Evolutionary conservation across 1,140 invertebrate species (phyloP), one percentile per base, ranked within the genome.

Genomic region (Scaptodrosophila lebanonensis): DNA sequence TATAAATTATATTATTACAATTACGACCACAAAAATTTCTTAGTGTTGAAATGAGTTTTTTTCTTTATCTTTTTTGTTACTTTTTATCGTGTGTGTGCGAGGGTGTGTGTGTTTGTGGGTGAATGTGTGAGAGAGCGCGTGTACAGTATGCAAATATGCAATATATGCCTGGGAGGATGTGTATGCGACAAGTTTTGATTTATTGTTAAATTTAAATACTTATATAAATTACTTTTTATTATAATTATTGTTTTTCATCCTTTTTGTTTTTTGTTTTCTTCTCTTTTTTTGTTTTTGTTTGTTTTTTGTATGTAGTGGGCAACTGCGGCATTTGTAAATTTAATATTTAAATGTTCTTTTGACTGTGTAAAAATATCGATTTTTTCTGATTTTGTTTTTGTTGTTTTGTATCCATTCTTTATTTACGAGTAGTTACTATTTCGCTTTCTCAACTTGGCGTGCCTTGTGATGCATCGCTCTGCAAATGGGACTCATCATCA

Each of bases 1-100:
- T 82, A 82, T 82, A 82, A 83, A 82, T 82, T 82, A 82, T 75
- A 83, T 82, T 83, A 75, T 75, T 82, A 82, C 70, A 82, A 63
- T 82, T 75, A 75, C 75, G 75, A 79, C 75, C 75, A 79, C 75
- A 79, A 75, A 71, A 82, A 51, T 66, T 79, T 79, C 69, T 67
- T 58, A 70, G 51, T 82, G 45, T 63, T 79, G 27, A 82, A 82
- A 75, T 75, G 75, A 75, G 69, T 82, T 66, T 66, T 38, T 52
- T 58, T 64, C 36, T 44, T 53, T 39, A 7, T 64, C 49, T 35
- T 29, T 54, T 42, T 51, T 53, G 53, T 45, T 68, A 65, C 18
- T 56, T 61, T 27, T 53, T 63, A 11, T 42, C 42, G 16, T 32
- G 17, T 11, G 43, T 42, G 42, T 54, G 36, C 33, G 27, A 39